Evolutionary conservation across 2,888 invertebrate genomes (phyloP).

Genomic region (Zelleria hepariella): DNA sequence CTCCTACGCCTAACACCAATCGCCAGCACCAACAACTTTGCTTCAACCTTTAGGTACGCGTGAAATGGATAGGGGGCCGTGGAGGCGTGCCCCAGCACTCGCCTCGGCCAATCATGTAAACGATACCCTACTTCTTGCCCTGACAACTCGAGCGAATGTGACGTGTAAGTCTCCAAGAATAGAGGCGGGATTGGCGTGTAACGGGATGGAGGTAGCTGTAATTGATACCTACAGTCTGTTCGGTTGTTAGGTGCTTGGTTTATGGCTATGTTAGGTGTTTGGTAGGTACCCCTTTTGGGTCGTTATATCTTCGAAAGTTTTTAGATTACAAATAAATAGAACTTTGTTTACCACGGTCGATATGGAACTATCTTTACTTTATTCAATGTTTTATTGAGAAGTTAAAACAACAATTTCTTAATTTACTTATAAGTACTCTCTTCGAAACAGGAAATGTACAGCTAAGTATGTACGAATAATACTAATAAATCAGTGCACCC

Average conservation of each 20-base stretch:
- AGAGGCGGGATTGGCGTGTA: slow-evolving; percentile 11
- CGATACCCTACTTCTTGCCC: slow-evolving; percentile 63
- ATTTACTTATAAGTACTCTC: too few species aligned
- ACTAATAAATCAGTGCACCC: too few species aligned
- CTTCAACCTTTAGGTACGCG: slow-evolving; percentile 41
- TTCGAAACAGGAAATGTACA: too few species aligned
- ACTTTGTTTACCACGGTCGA: too few species aligned
- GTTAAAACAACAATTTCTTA: too few species aligned
- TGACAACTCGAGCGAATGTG: slow-evolving; percentile 17
- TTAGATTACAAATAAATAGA: too few species aligned
- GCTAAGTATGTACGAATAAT: too few species aligned
- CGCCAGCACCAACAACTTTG: not conserved
- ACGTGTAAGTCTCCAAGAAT: slow-evolving; percentile 13
- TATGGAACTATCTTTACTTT: too few species aligned
- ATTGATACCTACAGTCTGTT: slow-evolving; percentile 1
- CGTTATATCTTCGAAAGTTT: not conserved
- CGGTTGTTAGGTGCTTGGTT: not conserved
- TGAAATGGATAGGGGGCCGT: slow-evolving; percentile 63
- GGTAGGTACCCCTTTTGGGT: not conserved
- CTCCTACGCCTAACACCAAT: not conserved
- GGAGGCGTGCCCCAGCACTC: slow-evolving; percentile 25
- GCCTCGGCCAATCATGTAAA: slow-evolving; percentile 65
- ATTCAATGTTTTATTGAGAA: too few species aligned
- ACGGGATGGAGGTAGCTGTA: not conserved
- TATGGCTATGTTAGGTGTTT: not conserved